A percentile compares a stretch with the other conserved stretches of the same genome.
phyloP scores from a whole-genome alignment of 2,113 vertebrate genomes.

The Megalops atlanticus region DNA sequence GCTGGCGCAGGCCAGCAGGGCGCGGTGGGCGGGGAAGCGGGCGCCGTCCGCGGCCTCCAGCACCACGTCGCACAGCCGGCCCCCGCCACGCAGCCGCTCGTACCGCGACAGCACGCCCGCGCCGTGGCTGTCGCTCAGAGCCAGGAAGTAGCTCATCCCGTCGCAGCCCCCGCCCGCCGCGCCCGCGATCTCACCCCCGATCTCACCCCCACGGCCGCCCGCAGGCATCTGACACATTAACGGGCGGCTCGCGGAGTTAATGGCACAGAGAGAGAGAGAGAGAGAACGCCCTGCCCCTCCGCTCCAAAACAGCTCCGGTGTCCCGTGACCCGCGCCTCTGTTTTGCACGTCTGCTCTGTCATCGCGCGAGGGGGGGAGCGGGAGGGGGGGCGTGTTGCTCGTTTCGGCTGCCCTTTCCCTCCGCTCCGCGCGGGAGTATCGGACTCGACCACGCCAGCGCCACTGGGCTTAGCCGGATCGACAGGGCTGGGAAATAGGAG shows the following conservation, averaged over 20 bases:
- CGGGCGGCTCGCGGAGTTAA: conserved; percentile 42
- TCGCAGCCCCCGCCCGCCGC: conserved; percentile 51
- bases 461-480: conserved; percentile 6
- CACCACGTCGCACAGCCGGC: conserved; percentile 86
- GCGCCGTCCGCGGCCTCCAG: conserved; percentile 80
- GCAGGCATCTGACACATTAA: conserved; percentile 49
- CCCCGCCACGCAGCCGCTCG: conserved; percentile 80
- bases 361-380: not conserved
- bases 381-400: not conserved
- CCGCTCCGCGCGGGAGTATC: conserved; percentile 44
- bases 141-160: conserved; percentile 85
- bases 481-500: conserved; percentile 64
- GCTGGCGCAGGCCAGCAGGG: conserved; percentile 87
- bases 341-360: conserved; percentile 32
- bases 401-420: conserved; percentile 52
- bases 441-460: conserved; percentile 30
- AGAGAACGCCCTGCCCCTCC: conserved; percentile 27
- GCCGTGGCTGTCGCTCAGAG: conserved; percentile 85
- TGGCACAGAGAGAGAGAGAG: conserved; percentile 26
- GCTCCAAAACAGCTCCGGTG: conserved; percentile 30
- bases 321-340: conserved; percentile 31
- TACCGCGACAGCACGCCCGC: conserved; percentile 78
- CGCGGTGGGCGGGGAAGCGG: conserved; percentile 87
- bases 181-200: conserved; percentile 4
- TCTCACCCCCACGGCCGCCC: conserved; percentile 25